phyloP scores from a whole-genome alignment of 2,888 invertebrate genomes.

The Synanthedon tipuliformis region DNA sequence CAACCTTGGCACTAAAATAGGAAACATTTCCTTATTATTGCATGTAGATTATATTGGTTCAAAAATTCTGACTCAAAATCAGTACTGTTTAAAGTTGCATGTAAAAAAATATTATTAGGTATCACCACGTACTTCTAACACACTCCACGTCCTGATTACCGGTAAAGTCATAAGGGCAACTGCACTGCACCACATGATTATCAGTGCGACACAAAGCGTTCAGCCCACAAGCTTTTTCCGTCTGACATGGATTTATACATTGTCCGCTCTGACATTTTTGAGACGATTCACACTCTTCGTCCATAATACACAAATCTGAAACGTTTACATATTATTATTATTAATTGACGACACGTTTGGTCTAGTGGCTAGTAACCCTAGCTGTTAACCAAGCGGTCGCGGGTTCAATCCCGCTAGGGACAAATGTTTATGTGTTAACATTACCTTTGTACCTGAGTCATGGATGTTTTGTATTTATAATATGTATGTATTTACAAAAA shows the following conservation, averaged over 20 bases:
- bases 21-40: slow-evolving; percentile 2
- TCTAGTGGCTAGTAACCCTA: no score
- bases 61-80: background rate
- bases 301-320: slow-evolving; percentile 80
- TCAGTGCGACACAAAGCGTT: slow-evolving; percentile 81
- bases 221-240: slow-evolving; percentile 83
- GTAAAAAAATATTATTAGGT: background rate
- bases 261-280: slow-evolving; percentile 86
- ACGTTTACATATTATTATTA: slow-evolving; percentile 8
- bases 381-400: no score
- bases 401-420: no score
- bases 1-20: slow-evolving; percentile 77
- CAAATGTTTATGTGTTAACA: no score
- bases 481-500: no score
- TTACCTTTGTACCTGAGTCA: no score
- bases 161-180: slow-evolving; percentile 86
- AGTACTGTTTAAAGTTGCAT: background rate
- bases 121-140: slow-evolving; percentile 76
- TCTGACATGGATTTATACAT: slow-evolving; percentile 83
- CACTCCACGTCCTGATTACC: slow-evolving; percentile 88
- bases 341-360: no score
- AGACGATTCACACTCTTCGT: slow-evolving; percentile 82
- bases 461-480: no score
- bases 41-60: background rate
- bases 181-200: slow-evolving; percentile 82